A percentile compares a stretch with the other conserved stretches of the same genome.
These are phyloP conservation scores for Aspiorhynchus laticeps DNA, from an alignment of 2,113 vertebrate genomes.

Conservation along the genomic window DNA sequence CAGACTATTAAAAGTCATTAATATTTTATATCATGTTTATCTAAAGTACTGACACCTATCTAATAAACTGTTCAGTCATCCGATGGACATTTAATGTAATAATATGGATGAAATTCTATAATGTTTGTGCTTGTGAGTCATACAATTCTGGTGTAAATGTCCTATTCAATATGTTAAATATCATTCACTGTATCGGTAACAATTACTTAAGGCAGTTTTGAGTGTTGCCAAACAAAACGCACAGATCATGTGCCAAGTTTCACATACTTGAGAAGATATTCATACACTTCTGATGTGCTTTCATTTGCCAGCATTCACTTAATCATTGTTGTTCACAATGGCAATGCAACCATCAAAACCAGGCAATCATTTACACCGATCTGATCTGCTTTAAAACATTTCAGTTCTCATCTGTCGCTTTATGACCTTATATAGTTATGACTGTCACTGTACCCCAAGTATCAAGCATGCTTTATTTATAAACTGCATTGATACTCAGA, in stretches of 20 bases:
- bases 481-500: not conserved
- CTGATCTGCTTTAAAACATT: not conserved
- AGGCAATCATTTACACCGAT: not conserved
- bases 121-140: not conserved
- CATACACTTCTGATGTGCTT: not conserved
- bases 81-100: not conserved
- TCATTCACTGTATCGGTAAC: not conserved
- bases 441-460: not conserved
- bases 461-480: slow-evolving; percentile 29
- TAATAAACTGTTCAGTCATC: not conserved
- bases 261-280: slow-evolving; percentile 6
- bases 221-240: not conserved
- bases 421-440: slow-evolving; percentile 21
- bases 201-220: not conserved
- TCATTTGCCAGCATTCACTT: not conserved
- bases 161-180: not conserved
- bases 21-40: slow-evolving; percentile 11
- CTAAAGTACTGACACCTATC: not conserved
- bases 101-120: not conserved
- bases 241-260: not conserved
- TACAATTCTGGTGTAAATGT: not conserved
- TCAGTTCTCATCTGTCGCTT: not conserved
- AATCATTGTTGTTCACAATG: not conserved
- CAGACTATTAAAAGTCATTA: not conserved
- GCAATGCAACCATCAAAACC: not conserved